phyloP scores from a whole-genome alignment of 2,113 vertebrate species.

The Phalacrocorax aristotelis region DNA sequence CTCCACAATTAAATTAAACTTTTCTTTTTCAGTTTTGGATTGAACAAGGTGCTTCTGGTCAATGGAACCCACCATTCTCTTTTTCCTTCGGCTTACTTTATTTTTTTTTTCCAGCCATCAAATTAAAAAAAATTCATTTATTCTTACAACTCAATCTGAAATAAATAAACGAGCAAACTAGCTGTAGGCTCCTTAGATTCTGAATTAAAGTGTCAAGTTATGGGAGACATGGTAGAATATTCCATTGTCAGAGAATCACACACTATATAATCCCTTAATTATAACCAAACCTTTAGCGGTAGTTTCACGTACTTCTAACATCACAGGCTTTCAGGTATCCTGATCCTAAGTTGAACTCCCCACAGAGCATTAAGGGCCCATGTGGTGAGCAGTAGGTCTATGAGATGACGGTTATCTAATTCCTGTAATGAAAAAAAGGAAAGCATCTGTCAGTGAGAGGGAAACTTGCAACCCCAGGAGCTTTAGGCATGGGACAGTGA shows the following conservation, averaged over 20 bases:
- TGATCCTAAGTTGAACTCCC: neutral
- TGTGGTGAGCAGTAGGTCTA: neutral
- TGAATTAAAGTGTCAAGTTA: conserved; percentile 33
- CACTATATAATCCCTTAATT: neutral
- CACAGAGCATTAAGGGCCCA: conserved; percentile 9
- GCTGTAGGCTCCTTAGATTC: neutral
- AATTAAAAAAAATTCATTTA: conserved; percentile 48
- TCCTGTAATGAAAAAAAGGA: neutral
- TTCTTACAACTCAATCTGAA: conserved; percentile 13
- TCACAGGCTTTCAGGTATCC: conserved; percentile 14
- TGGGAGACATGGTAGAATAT: neutral
- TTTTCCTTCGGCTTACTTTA: neutral
- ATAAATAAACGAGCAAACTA: conserved; percentile 37
- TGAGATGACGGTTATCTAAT: neutral
- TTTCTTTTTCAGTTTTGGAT: neutral
- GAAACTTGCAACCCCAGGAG: neutral
- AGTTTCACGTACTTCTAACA: conserved; percentile 15
- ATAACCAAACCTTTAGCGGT: conserved; percentile 40
- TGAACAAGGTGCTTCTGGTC: neutral
- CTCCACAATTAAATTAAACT: neutral
- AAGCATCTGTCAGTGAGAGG: neutral
- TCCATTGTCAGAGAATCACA: neutral
- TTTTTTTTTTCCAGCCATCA: neutral
- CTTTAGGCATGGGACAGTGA: neutral
- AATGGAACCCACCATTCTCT: neutral